Percentiles rank a stretch among this genome's conserved stretches.
phyloP scores from a whole-genome alignment of 2,113 vertebrate genomes.

The Probosciger aterrimus region DNA sequence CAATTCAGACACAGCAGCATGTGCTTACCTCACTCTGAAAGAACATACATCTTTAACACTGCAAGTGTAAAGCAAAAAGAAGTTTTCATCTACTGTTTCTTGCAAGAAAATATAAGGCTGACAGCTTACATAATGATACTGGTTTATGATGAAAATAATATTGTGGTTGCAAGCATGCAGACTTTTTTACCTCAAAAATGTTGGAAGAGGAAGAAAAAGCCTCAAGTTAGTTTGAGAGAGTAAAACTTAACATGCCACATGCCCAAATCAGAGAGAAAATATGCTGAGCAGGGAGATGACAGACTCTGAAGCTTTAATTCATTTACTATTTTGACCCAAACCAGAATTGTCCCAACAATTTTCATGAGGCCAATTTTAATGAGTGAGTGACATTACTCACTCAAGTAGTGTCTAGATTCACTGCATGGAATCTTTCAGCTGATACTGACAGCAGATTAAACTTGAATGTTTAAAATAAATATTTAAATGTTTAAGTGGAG shows the following conservation, averaged over 20 bases:
- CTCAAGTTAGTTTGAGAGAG: neutral
- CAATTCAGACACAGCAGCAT: neutral
- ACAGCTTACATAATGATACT: neutral
- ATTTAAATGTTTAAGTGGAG: neutral
- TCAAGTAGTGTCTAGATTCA: neutral
- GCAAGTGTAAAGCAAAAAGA: neutral
- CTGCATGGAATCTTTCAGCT: neutral
- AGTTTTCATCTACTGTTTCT: neutral
- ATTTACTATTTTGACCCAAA: neutral
- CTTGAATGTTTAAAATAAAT: neutral
- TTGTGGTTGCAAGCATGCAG: neutral
- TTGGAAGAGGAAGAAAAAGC: neutral
- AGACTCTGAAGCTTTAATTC: neutral
- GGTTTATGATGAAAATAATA: neutral
- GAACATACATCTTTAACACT: neutral
- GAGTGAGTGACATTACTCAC: neutral
- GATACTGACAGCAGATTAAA: neutral
- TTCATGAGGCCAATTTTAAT: neutral
- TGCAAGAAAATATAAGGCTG: neutral
- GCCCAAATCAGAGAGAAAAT: neutral
- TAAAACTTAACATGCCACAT: neutral
- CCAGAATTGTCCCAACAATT: neutral
- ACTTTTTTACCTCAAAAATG: neutral
- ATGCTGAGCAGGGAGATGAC: neutral
- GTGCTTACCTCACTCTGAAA: neutral